phyloP scores from a whole-genome alignment of 2,113 vertebrate genomes.

The Turdus rufiventris region DNA sequence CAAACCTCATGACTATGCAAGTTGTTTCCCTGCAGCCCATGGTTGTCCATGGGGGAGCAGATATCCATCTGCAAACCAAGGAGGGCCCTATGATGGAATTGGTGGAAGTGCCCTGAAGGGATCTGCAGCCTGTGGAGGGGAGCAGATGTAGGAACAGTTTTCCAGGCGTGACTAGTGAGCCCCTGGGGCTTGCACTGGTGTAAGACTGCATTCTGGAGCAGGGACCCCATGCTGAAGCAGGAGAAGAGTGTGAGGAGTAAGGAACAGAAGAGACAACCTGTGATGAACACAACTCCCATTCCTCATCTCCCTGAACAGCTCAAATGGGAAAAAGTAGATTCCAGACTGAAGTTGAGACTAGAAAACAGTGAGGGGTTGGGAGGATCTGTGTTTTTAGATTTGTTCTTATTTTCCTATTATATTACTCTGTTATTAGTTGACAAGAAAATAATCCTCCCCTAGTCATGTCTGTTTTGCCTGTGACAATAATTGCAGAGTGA shows the following conservation, averaged over 20 bases:
- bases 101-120: not conserved
- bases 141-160: not conserved
- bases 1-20: not conserved
- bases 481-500: not conserved
- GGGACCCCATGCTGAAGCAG: not conserved
- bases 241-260: not conserved
- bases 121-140: not conserved
- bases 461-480: not conserved
- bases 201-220: not conserved
- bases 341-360: not conserved
- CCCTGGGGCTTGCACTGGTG: rapidly evolving
- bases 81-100: not conserved
- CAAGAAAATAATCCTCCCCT: not conserved
- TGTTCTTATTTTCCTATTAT: not conserved
- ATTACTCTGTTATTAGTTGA: not conserved
- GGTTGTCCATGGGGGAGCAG: not conserved
- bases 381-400: not conserved
- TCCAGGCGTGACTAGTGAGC: not conserved
- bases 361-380: rapidly evolving
- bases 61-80: not conserved
- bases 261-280: not conserved
- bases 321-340: not conserved
- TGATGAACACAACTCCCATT: not conserved
- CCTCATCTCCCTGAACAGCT: not conserved
- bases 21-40: rapidly evolving